Evolutionary conservation across 2,113 vertebrate genomes (phyloP).

Genomic region (Procavia capensis): DNA sequence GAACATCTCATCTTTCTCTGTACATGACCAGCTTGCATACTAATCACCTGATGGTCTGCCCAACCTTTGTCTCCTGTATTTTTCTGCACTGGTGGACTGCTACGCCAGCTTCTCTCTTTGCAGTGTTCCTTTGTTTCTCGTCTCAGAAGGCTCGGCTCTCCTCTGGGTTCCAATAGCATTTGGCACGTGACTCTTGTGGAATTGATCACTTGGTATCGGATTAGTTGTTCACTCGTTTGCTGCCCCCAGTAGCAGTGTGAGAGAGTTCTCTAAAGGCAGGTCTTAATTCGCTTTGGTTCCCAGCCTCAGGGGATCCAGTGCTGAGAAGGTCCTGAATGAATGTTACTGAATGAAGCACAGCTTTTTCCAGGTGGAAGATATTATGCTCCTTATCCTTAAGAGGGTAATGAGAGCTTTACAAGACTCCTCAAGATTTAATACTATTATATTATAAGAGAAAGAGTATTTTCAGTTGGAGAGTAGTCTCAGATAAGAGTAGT

Average conservation of each 20-base stretch:
- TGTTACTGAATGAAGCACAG: not conserved
- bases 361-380: not conserved
- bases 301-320: not conserved
- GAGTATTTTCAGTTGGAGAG: constrained; percentile 33
- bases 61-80: not conserved
- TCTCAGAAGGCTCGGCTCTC: not conserved
- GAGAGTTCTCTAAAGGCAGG: not conserved
- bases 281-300: not conserved
- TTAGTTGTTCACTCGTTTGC: not conserved
- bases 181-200: not conserved
- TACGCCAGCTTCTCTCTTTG: not conserved
- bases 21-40: not conserved
- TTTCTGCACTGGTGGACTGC: not conserved
- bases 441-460: not conserved
- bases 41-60: not conserved
- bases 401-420: not conserved
- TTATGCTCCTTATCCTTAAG: not conserved
- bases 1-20: not conserved
- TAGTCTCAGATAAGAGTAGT: not conserved
- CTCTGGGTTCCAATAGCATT: not conserved
- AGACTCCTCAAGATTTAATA: not conserved
- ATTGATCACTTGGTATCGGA: not conserved
- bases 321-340: not conserved
- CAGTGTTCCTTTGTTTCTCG: not conserved
- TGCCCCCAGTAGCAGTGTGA: not conserved